Percentiles rank a stretch among this genome's conserved stretches.
Conservation (phyloP, 1,140 invertebrate species). For the Hirudo medicinalis region DNA sequence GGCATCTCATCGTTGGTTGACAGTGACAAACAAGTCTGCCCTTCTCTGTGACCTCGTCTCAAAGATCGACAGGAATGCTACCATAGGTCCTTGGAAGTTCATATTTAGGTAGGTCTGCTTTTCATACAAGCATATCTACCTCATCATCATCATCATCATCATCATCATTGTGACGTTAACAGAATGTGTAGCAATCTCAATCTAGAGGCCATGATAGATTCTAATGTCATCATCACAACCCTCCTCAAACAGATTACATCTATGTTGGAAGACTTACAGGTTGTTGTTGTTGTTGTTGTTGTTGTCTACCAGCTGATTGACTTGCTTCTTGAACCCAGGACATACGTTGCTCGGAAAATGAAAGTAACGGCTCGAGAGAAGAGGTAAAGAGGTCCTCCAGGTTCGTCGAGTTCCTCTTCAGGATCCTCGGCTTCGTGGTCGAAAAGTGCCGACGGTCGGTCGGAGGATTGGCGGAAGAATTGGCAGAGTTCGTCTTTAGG, state of each 20-base stretch:
- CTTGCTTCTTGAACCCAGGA: too few relatives aligned
- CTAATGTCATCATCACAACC: background rate
- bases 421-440: too few relatives aligned
- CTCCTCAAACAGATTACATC: background rate
- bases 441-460: too few relatives aligned
- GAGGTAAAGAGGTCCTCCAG: too few relatives aligned
- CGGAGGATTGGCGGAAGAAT: too few relatives aligned
- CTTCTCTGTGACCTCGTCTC: background rate
- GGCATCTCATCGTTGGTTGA: background rate
- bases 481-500: too few relatives aligned
- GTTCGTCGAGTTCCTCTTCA: too few relatives aligned
- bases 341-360: too few relatives aligned
- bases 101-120: background rate
- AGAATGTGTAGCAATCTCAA: background rate
- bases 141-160: conserved; percentile 2
- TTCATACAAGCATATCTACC: background rate
- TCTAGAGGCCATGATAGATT: background rate
- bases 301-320: background rate
- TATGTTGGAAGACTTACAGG: background rate
- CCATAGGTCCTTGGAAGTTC: conserved; percentile 1
- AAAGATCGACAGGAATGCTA: background rate
- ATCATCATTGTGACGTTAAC: background rate
- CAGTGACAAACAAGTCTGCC: background rate
- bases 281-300: background rate
- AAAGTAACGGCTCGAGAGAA: too few relatives aligned